These are phyloP conservation scores for Diadumene lineata DNA, from an alignment of 92 coral and sea anemone genomes.

Conservation along the genomic window DNA sequence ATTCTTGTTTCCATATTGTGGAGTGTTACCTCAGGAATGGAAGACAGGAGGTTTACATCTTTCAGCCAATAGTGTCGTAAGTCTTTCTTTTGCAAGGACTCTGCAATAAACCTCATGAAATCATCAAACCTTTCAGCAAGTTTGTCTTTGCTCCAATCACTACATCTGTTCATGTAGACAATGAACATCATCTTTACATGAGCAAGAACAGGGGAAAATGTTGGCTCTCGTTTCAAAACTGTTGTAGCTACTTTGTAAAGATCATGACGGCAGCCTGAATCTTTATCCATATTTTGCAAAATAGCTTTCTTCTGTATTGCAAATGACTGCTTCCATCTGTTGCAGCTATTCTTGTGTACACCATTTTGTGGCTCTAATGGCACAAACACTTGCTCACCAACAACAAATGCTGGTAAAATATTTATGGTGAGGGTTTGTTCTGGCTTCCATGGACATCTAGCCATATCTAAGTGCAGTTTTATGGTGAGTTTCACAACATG, in stretches of 20 bases:
- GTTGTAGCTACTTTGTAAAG: slow-evolving; percentile 48
- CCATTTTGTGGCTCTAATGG: slow-evolving; percentile 10
- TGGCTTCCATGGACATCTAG: background rate
- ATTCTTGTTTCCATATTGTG: slow-evolving; percentile 64
- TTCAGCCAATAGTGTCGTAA: slow-evolving; percentile 63
- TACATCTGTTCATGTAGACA: slow-evolving; percentile 15
- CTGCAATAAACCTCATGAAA: slow-evolving; percentile 43
- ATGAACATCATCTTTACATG: slow-evolving; percentile 52
- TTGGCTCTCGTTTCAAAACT: slow-evolving; percentile 55
- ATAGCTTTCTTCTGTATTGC: slow-evolving; percentile 34
- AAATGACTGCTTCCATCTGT: slow-evolving; percentile 55
- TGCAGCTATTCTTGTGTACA: background rate
- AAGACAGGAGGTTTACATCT: slow-evolving; percentile 57
- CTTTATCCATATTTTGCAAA: slow-evolving; percentile 57
- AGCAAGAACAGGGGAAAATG: slow-evolving; percentile 46
- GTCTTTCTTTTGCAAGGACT: slow-evolving; percentile 28
- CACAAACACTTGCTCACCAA: slow-evolving; percentile 10
- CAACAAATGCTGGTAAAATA: slow-evolving; percentile 23
- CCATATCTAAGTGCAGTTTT: background rate
- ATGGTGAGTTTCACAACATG: slow-evolving; percentile 23
- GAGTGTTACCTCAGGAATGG: slow-evolving; percentile 36
- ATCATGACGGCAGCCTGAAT: slow-evolving; percentile 62
- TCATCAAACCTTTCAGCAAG: slow-evolving; percentile 67
- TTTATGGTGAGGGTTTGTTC: slow-evolving; percentile 5
- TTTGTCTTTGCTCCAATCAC: slow-evolving; percentile 51